Conservation (phyloP, 2,888 invertebrate genomes). For the Eudemis profundana region DNA sequence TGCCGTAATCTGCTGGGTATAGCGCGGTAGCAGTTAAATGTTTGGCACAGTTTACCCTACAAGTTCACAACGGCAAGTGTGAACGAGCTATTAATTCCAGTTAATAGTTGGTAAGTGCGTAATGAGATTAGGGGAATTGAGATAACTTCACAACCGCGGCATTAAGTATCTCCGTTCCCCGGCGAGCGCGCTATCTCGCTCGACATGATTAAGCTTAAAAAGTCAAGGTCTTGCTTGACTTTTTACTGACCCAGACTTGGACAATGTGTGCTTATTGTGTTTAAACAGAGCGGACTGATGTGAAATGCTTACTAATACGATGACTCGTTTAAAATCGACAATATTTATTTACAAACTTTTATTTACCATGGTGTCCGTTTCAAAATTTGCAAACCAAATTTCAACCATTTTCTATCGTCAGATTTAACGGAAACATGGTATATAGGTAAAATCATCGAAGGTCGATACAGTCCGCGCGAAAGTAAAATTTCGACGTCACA, state of each 20-base stretch:
- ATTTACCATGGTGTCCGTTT: no score
- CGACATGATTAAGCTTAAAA: not conserved
- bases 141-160: constrained; percentile 29
- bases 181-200: constrained; percentile 1
- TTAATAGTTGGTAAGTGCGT: constrained; percentile 42
- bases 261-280: not conserved
- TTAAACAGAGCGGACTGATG: no score
- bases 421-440: constrained; percentile 10
- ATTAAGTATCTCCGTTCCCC: constrained; percentile 4
- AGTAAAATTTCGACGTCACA: constrained; percentile 50
- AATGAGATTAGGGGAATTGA: constrained; percentile 39
- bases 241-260: not conserved
- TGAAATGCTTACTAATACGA: no score
- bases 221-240: not conserved
- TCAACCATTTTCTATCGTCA: not conserved
- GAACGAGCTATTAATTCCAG: constrained; percentile 40
- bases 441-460: constrained; percentile 11
- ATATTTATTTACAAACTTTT: no score
- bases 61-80: constrained; percentile 32
- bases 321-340: no score
- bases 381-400: no score
- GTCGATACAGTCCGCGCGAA: constrained; percentile 21
- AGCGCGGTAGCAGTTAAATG: constrained; percentile 16
- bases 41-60: constrained; percentile 36
- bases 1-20: constrained; percentile 19